Base-by-base conservation (phyloP, 64 coral and sea anemone genomes). In the Pocillopora damicornis region DNA sequence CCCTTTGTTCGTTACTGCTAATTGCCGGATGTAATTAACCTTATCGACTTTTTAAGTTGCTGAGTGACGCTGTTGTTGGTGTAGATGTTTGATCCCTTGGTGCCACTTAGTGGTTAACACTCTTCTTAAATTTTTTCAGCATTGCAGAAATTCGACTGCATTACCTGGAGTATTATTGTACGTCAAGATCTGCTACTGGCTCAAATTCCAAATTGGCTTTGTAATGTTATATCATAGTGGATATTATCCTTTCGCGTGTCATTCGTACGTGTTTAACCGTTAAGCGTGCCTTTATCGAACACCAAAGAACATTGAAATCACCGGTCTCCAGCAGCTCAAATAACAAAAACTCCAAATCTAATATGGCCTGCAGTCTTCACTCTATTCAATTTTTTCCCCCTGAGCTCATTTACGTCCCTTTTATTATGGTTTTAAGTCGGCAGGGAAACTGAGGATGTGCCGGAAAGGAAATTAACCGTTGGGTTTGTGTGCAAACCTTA, bases 41-140 rank as follows among this genome's bases (percentile, higher is more conserved):
- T 71, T 5, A 25, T 71, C 67, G 67, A 71, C 67, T n/a, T 72
- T 36, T 26, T 20, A 16, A 85, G 81, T 85, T 85, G 81, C 81
- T 42, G 81, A 85, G 81, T 57, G 81, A 85, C 81, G 81, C 1
- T 35, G 60, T 35, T 22, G 63, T 63, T 59, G 12, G 25, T 64
- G 3, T 11, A 37, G 65, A 14, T 36, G 35, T 67, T 8, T 12
- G 45, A 15, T n/a, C 22, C 14, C 57, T 79, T 56, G 56, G 58
- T 59, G 77, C 77, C 77, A 79, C 11, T 79, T 79, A 58, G 59
- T 23, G 18, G 22, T 23, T 13, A 0, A 13, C 59, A 36, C 13
- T 83, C 22, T 0, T 37, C 17, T 15, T 45, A 13, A 66, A 69
- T 69, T 37, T 83, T 22, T 68, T 35, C 9, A 68, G 16, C 37